Conservation (phyloP, 2,797 vertebrate genomes). For the Otolemur crassicaudatus region DNA sequence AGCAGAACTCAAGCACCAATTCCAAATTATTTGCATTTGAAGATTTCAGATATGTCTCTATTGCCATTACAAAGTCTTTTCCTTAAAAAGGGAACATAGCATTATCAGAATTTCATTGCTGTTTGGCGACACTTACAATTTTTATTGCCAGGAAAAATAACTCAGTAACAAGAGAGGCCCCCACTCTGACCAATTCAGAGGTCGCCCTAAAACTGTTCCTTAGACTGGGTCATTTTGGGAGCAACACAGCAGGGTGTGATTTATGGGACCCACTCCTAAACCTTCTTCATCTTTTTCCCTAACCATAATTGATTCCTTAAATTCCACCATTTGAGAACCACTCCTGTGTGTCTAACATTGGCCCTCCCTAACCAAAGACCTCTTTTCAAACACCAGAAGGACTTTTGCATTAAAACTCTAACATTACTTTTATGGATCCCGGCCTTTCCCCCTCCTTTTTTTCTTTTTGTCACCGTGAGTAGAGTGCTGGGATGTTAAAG, state of each 20-base stretch:
- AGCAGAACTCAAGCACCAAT: background rate
- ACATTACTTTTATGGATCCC: background rate
- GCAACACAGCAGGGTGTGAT: background rate
- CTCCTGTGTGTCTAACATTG: background rate
- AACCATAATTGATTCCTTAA: background rate
- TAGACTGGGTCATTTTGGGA: background rate
- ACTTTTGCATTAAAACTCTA: background rate
- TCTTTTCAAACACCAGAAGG: background rate
- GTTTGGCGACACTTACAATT: background rate
- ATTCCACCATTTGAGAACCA: background rate
- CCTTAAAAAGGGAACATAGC: background rate
- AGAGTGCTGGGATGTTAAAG: too few species aligned
- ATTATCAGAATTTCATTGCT: background rate
- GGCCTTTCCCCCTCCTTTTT: background rate
- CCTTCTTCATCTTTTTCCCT: background rate
- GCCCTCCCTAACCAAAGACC: background rate
- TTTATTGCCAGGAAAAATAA: background rate
- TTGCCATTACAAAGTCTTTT: conserved; percentile 49
- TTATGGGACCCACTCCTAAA: background rate
- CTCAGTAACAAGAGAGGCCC: background rate
- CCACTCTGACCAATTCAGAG: background rate
- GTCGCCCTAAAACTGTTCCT: background rate
- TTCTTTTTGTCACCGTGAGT: too few species aligned
- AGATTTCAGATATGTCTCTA: background rate
- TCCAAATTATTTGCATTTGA: background rate